Base-by-base conservation (phyloP, 2,113 vertebrate genomes). In the Nicator chloris region DNA sequence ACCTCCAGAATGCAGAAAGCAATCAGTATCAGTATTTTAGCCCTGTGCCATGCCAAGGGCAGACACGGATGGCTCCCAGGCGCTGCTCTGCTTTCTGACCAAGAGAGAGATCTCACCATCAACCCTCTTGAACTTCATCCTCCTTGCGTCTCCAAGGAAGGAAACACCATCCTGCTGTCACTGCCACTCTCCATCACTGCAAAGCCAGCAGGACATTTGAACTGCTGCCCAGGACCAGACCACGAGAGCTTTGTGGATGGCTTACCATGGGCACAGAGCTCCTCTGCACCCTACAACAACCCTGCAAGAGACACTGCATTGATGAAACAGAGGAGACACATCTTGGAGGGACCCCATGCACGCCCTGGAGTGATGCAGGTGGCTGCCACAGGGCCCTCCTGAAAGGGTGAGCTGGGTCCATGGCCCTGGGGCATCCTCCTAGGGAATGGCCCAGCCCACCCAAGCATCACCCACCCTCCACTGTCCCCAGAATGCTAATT, bases 341-440 rank as follows among this genome's bases (percentile, higher is more conserved):
- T 57, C 49, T 49, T 4, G 2, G 37, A 50, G 35, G 42, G 23
- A 66, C 3, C 10, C 39, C 42, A 24, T 1, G 1, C 23, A 35
- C 2, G 1, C 18, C 53, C 24, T 5, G 5, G 31, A 59, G 49
- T 1, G 4, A 59, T 23, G 76, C 13, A 66, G 63, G 0, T 1
- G 8, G 47, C 33, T 71, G 47, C 40, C 61, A 35, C 5, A 4
- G 8, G 27, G 30, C 15, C 53, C 44, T 24, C 2, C 2, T 53
- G 21, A 70, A 60, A 86, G 26, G 21, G 23, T 56, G 23, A 79
- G 16, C 22, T 3, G 8, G 12, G 16, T 54, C 19, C n/a, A 39
- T 1, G 3, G 39, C 69, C 59, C n/a, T 7, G 1, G 13, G 37
- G 13, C 61, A 57, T n/a, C 47, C 23, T 66, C 54, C 35, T 20